Evolutionary conservation across 2,113 vertebrate genomes (phyloP), one percentile per base, ranked within the genome.

Genomic region (Arizona elegans): DNA sequence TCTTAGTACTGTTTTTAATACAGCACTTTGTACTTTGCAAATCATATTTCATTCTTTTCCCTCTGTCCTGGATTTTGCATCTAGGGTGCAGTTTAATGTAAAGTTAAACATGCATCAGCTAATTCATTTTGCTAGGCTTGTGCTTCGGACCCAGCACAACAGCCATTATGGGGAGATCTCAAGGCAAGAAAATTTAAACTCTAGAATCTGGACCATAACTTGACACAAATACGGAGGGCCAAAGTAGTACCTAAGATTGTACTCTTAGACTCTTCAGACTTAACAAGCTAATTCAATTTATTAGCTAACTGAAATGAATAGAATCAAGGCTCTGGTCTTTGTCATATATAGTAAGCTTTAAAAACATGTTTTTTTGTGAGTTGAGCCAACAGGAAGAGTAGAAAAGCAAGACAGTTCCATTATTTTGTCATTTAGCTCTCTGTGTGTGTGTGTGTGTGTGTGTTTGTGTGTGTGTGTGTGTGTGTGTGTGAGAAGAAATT

Each of bases 1-100:
- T 58, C 47, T 8, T 58, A 43, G 43, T 75, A 19, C 33, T 43
- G 21, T 92, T 56, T 86, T 85, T 55, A 85, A 90, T 90, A 21
- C 26, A 86, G 86, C 75, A 62, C 55, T 93, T 47, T 90, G 62
- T 89, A 43, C 75, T 89, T 92, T 56, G 91, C 56, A 87, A 62
- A n/a, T 87, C 58, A 8, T 50, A 62, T 89, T 92, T 92, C 26
- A 43, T n/a, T 88, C 58, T 88, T 52, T 19, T 29, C 70, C 23
- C 23, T 53, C 19, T 11, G 38, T 29, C 38, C 15, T 50, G 26
- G 10, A 43, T 52, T 92, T 89, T 89, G 70, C n/a, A 92, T 58
- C 92, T 90, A 55, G 92, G 53, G 56, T 52, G 10, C 24, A 50
- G 47, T 92, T 70, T 88, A 90, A n/a, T 29, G 33, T 21, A 56